phyloP scores from a whole-genome alignment of 2,888 invertebrate genomes.

The Platycnemis pennipes region DNA sequence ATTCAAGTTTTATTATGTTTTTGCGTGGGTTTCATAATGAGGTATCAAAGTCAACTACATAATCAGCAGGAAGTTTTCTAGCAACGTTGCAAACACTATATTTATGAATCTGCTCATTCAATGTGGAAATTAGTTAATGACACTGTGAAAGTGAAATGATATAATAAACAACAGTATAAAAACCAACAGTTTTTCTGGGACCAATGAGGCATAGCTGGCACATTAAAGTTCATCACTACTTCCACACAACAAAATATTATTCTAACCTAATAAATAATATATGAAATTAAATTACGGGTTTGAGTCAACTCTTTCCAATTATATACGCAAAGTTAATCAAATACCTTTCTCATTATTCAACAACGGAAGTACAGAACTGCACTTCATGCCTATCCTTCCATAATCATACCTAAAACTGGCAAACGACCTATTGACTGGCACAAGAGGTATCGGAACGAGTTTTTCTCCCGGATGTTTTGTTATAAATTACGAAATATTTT shows the following conservation, averaged over 20 bases:
- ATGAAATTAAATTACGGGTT: background rate
- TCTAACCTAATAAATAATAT: background rate
- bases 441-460: background rate
- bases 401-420: background rate
- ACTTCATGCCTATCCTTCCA: background rate
- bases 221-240: background rate
- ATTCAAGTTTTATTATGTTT: too few relatives aligned
- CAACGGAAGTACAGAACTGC: background rate
- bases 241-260: background rate
- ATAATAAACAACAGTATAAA: background rate
- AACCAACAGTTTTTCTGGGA: background rate
- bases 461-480: background rate
- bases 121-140: background rate
- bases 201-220: background rate
- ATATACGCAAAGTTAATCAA: background rate
- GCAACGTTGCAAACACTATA: background rate
- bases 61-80: too few relatives aligned
- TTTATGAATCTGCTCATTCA: background rate
- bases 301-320: background rate
- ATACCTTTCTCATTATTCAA: background rate
- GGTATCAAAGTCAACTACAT: too few relatives aligned
- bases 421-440: background rate
- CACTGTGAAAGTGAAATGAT: background rate
- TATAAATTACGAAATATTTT: conserved; percentile 29
- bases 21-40: too few relatives aligned